Evolutionary conservation across 2,113 vertebrate genomes (phyloP).

Genomic region (Eurypyga helias): DNA sequence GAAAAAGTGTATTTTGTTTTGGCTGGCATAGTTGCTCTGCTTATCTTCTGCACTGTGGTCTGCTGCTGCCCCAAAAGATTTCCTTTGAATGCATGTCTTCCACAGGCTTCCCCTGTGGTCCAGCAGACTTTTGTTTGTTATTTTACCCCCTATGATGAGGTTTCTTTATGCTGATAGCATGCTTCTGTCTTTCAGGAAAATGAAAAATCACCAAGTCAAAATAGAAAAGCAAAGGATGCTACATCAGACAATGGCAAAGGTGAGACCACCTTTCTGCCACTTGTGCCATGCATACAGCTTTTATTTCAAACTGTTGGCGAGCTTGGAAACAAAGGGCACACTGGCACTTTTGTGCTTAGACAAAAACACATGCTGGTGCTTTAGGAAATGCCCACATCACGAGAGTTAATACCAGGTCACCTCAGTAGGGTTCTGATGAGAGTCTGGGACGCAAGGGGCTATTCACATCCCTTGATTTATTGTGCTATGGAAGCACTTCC

Average conservation of each 20-base stretch:
- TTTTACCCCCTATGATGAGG: background rate
- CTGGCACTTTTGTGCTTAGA: background rate
- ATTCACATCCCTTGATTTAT: background rate
- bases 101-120: background rate
- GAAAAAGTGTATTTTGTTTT: background rate
- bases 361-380: background rate
- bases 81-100: background rate
- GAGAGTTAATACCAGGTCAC: background rate
- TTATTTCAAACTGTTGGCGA: background rate
- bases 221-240: slow-evolving; percentile 97
- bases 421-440: background rate
- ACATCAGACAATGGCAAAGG: slow-evolving; percentile 96
- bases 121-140: fast-evolving
- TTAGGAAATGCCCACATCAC: background rate
- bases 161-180: background rate
- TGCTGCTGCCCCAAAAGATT: background rate
- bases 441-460: background rate
- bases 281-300: background rate
- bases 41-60: background rate
- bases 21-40: background rate
- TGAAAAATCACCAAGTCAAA: slow-evolving; percentile 96
- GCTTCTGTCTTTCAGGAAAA: slow-evolving; percentile 84
- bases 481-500: background rate
- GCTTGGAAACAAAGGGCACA: fast-evolving
- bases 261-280: slow-evolving; percentile 28